phyloP scores from a whole-genome alignment of 2,888 invertebrate genomes.

The Clanis bilineata region DNA sequence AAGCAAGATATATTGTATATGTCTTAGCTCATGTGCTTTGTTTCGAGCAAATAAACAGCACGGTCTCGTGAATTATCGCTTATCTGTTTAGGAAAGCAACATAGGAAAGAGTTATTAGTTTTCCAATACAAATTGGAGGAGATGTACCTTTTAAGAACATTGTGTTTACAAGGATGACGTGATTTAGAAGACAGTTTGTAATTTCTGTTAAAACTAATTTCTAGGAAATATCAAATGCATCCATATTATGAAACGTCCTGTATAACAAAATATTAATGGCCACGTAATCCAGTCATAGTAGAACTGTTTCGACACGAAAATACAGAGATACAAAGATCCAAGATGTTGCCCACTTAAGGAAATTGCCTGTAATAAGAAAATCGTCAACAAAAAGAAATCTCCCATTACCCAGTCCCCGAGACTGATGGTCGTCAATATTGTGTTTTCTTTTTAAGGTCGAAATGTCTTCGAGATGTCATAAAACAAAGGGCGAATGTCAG shows the following conservation, averaged over 20 bases:
- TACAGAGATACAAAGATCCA: constrained; percentile 31
- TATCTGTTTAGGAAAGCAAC: constrained; percentile 4
- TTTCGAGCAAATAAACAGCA: constrained; percentile 9
- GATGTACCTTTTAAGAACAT: background rate
- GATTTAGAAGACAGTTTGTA: background rate
- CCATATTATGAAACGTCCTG: background rate
- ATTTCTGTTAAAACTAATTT: too few relatives aligned
- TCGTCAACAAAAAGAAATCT: constrained; percentile 42
- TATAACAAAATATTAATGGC: background rate
- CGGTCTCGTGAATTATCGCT: background rate
- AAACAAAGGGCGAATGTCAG: background rate
- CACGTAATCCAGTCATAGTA: constrained; percentile 32
- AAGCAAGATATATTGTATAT: background rate
- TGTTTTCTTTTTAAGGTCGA: constrained; percentile 23
- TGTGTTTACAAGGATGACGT: background rate
- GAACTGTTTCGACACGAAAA: constrained; percentile 30
- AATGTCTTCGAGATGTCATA: constrained; percentile 2
- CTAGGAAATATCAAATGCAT: too few relatives aligned
- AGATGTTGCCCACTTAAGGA: constrained; percentile 44
- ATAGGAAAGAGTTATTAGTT: background rate
- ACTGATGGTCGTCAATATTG: constrained; percentile 32
- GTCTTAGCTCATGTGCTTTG: background rate
- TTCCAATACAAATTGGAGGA: background rate
- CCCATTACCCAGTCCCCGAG: constrained; percentile 33
- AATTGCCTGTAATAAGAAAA: constrained; percentile 52